phyloP scores from a whole-genome alignment of 2,113 vertebrate genomes.

The Alligator sinensis region DNA sequence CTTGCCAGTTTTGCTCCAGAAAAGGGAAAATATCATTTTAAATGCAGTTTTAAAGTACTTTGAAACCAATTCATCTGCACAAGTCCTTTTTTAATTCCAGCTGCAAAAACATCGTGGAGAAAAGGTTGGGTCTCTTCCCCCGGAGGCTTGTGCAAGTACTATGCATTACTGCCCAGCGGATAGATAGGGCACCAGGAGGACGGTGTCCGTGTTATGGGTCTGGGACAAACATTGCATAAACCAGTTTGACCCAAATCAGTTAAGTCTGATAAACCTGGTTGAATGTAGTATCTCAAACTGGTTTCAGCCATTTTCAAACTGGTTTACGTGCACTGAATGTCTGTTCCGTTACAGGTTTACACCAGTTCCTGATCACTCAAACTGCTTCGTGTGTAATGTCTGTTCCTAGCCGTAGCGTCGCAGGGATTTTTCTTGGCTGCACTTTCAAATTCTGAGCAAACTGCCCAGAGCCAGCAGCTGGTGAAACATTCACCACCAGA shows the following conservation, averaged over 20 bases:
- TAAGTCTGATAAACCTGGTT: too few species aligned
- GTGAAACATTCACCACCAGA: not conserved
- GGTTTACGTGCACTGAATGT: too few species aligned
- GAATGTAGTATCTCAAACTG: too few species aligned
- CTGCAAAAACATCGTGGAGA: not conserved
- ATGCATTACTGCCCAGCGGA: not conserved
- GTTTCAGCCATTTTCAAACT: too few species aligned
- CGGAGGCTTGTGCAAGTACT: not conserved
- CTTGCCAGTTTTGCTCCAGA: not conserved
- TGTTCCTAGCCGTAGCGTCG: not conserved
- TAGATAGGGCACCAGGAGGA: not conserved
- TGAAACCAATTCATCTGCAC: not conserved
- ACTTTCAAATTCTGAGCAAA: not conserved
- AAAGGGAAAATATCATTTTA: slow-evolving; percentile 5
- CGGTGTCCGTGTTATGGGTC: fast-evolving
- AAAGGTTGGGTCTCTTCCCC: not conserved
- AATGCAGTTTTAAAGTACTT: not conserved
- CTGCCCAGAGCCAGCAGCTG: not conserved
- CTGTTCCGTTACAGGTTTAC: too few species aligned
- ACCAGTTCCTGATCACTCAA: too few species aligned
- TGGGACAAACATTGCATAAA: too few species aligned
- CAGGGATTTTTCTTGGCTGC: not conserved
- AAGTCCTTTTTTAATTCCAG: not conserved
- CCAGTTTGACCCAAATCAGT: too few species aligned
- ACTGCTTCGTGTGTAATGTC: too few species aligned